These are phyloP conservation scores for Dicrurus megarhynchus DNA, from an alignment of 2,113 vertebrate genomes.

Conservation along the genomic window DNA sequence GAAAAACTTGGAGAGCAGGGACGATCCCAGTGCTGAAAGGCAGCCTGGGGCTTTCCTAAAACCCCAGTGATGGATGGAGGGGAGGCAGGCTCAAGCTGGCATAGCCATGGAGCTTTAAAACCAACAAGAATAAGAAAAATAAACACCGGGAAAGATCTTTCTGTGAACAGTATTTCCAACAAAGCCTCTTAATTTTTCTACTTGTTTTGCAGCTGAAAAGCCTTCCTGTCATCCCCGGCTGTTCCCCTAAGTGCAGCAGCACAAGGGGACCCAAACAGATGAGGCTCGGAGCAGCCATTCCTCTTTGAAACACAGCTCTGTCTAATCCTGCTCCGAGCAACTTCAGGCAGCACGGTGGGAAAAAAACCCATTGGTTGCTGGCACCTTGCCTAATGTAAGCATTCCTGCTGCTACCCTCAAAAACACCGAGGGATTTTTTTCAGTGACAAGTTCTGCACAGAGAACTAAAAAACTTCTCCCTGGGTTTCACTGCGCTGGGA, in stretches of 20 bases:
- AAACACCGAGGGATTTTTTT: not conserved
- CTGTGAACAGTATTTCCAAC: not conserved
- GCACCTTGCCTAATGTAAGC: slow-evolving; percentile 55
- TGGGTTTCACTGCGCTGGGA: not conserved
- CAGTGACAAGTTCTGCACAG: not conserved
- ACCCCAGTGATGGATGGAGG: not conserved
- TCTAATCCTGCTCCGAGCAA: slow-evolving; percentile 44
- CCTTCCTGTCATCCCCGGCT: not conserved
- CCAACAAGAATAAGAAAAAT: not conserved
- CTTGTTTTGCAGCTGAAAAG: slow-evolving; percentile 38
- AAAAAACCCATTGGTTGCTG: slow-evolving; percentile 43
- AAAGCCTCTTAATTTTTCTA: not conserved
- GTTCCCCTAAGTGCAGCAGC: not conserved
- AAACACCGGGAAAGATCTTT: not conserved
- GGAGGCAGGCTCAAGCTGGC: not conserved
- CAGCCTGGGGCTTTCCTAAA: not conserved
- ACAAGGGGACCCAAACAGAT: slow-evolving; percentile 4
- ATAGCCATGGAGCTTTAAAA: not conserved
- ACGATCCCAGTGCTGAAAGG: not conserved
- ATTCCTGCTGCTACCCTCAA: slow-evolving; percentile 53
- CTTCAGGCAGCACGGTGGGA: slow-evolving; percentile 36
- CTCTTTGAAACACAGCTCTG: slow-evolving; percentile 41
- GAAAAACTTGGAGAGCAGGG: not conserved
- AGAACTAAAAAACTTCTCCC: slow-evolving; percentile 9
- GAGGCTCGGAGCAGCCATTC: not conserved